Evolutionary conservation across 2,888 invertebrate genomes (phyloP).

Genomic region (Crepidodera aurea): DNA sequence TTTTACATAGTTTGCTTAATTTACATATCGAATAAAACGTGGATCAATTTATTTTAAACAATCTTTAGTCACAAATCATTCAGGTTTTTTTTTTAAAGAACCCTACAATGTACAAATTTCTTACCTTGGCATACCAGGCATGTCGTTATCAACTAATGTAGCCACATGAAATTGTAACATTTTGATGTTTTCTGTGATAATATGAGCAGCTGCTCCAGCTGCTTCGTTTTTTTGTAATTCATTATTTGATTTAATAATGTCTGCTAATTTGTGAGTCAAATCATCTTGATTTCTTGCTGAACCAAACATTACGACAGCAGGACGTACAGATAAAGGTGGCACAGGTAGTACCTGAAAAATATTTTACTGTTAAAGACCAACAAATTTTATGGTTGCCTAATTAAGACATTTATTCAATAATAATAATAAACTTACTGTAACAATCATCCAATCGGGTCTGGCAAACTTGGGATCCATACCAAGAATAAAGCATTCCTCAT

Average conservation of each 20-base stretch:
- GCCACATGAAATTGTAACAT: conserved; percentile 99
- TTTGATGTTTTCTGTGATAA: conserved; percentile 95
- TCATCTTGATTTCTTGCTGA: conserved; percentile 99
- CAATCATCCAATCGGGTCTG: conserved; percentile 99
- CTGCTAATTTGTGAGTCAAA: conserved; percentile 97
- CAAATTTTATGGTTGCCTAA: not conserved
- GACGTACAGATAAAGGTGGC: conserved; percentile 94
- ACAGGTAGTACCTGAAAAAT: conserved; percentile 74
- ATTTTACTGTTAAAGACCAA: too few relatives aligned
- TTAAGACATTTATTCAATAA: not conserved
- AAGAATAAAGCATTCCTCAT: conserved; percentile 94
- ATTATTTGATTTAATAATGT: conserved; percentile 98
- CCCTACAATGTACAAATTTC: too few relatives aligned
- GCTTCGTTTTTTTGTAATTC: conserved; percentile 94
- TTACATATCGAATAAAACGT: too few relatives aligned
- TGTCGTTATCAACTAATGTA: conserved; percentile 97
- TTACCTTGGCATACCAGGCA: conserved; percentile 93
- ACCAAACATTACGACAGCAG: conserved; percentile 99
- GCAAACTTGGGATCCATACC: conserved; percentile 97
- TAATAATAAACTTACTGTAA: conserved; percentile 72
- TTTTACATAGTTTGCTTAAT: too few relatives aligned
- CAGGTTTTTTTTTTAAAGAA: too few relatives aligned
- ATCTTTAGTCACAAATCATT: too few relatives aligned
- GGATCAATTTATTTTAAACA: too few relatives aligned
- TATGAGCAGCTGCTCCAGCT: conserved; percentile 96